A percentile compares a stretch with the other conserved stretches of the same genome.
phyloP scores from a whole-genome alignment of 92 coral and sea anemone species.

The Epizoanthus scotinus region DNA sequence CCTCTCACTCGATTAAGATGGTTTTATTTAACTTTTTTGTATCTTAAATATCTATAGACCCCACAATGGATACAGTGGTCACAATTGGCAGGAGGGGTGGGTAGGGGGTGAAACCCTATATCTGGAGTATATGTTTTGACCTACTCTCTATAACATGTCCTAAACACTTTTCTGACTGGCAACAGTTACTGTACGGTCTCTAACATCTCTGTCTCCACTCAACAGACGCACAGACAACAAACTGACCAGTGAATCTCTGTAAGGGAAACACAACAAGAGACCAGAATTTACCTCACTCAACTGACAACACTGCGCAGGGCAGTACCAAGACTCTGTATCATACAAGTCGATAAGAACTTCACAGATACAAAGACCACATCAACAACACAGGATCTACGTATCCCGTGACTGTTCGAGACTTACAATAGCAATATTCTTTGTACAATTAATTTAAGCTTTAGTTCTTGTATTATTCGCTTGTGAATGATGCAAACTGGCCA shows the following conservation, averaged over 20 bases:
- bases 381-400: neutral
- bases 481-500: constrained; percentile 5
- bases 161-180: too few relatives aligned
- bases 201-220: constrained; percentile 2
- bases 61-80: too few relatives aligned
- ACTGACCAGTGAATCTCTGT: constrained; percentile 18
- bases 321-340: constrained; percentile 43
- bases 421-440: constrained; percentile 1
- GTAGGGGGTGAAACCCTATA: too few relatives aligned
- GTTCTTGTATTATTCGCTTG: neutral
- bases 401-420: constrained; percentile 1
- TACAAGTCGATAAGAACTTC: constrained; percentile 43
- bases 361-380: constrained; percentile 30
- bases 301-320: constrained; percentile 26
- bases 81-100: too few relatives aligned
- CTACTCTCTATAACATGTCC: too few relatives aligned
- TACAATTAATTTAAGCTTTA: constrained; percentile 1
- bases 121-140: too few relatives aligned
- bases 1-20: too few relatives aligned
- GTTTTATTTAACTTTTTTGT: too few relatives aligned
- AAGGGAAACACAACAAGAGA: constrained; percentile 19
- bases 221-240: constrained; percentile 17
- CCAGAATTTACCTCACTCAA: constrained; percentile 24
- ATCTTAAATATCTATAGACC: too few relatives aligned
- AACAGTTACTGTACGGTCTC: neutral